Evolutionary conservation across 2,888 invertebrate genomes (phyloP), one percentile per base, ranked within the genome.

Genomic region (Xestia c-nigrum): DNA sequence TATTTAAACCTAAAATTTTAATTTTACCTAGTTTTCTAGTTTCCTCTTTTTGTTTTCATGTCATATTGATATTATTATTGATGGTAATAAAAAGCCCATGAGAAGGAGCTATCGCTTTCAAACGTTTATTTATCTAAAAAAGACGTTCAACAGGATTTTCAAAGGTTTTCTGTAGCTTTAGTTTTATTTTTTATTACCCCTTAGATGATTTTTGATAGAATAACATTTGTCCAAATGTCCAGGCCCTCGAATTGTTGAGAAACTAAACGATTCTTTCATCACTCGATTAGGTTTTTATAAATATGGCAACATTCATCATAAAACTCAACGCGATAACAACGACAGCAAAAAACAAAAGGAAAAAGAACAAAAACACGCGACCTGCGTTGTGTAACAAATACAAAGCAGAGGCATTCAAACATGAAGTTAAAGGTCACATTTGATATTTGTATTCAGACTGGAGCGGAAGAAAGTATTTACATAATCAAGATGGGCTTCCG

Each of bases 391-490:
- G 69, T 71, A 74, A 71, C 50, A 67, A 14, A 77, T 55, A 78
- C 69, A 70, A 75, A 72, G 69, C 47, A 71, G 71, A 76, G 64
- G 46, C 72, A 69, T 74, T 67, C 74, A 70, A 59, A 43, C 66
- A 70, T 46, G 46, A 74, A 76, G 77, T 73, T 84, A 80, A 85
- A 85, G 85, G 85, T 85, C 76, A 77, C 73, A 72, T 84, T 83
- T 80, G 77, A 86, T 80, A 87, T 85, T 83, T 73, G 78, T 83
- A 86, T 86, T 84, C 84, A 83, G 74, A 50, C 50, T 24, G 78
- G 46, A 38, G 3, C 16, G 61, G 71, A 52, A 61, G 59, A 78
- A 64, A 74, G 71, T 78, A 83, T 86, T 86, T 86, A 86, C 87
- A 84, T 85, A 86, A 86, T 84, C 69, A 76, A 74, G 76, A 64